Conservation (phyloP, 2,113 vertebrate genomes). For the Protomyctophum bolini region DNA sequence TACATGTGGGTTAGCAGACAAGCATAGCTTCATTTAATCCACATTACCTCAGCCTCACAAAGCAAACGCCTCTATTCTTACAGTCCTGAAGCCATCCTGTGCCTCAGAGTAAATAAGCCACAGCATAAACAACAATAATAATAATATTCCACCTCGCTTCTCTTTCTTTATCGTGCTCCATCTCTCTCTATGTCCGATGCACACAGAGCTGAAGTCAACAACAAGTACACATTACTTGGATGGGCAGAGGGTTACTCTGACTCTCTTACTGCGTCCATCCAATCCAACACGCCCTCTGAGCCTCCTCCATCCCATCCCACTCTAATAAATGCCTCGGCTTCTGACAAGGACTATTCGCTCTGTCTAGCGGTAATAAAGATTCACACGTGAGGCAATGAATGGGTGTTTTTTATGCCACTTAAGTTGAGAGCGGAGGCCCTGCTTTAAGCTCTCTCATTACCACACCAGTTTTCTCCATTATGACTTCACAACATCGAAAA, state of each 20-base stretch:
- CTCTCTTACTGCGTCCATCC: not conserved
- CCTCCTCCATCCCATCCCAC: slow-evolving; percentile 1
- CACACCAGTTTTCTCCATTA: slow-evolving; percentile 52
- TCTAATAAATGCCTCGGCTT: slow-evolving; percentile 32
- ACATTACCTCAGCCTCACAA: slow-evolving; percentile 54
- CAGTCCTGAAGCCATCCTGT: slow-evolving; percentile 7
- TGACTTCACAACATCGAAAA: no score
- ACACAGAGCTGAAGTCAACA: slow-evolving; percentile 7
- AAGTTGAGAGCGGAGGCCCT: slow-evolving; percentile 58
- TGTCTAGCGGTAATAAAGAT: slow-evolving; percentile 53
- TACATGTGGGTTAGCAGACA: not conserved
- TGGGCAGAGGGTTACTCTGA: slow-evolving; percentile 23
- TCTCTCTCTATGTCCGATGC: slow-evolving; percentile 2
- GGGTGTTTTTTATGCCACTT: slow-evolving; percentile 59
- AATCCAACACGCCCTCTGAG: not conserved
- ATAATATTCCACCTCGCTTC: not conserved
- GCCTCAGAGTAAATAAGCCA: slow-evolving; percentile 44
- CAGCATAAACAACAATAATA: slow-evolving; percentile 41
- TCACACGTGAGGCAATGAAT: slow-evolving; percentile 58
- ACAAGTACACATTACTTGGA: slow-evolving; percentile 15
- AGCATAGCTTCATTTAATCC: slow-evolving; percentile 58
- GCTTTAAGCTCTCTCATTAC: slow-evolving; percentile 66
- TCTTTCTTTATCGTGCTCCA: slow-evolving; percentile 12
- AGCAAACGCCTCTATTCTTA: slow-evolving; percentile 30
- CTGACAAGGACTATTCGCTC: slow-evolving; percentile 30